Evolutionary conservation across 2,113 vertebrate genomes (phyloP).

Genomic region (Cyanistes caeruleus): DNA sequence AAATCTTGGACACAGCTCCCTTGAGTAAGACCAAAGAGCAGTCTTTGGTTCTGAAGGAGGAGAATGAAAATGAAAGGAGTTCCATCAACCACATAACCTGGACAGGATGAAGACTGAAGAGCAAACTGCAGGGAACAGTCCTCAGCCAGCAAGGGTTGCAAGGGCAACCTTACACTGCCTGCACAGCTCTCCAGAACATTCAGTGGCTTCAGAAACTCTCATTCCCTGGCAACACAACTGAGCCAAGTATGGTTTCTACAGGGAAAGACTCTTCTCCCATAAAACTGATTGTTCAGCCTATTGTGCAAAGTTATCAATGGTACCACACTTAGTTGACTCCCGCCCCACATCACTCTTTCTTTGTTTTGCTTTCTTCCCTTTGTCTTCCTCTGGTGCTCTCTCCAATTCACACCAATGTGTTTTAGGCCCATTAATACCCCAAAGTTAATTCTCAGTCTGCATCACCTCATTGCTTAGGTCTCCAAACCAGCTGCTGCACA

Average conservation of each 20-base stretch:
- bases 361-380: background rate
- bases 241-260: background rate
- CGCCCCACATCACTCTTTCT: background rate
- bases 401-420: background rate
- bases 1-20: background rate
- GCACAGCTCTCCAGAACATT: accelerated
- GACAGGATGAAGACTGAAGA: background rate
- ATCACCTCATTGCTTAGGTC: background rate
- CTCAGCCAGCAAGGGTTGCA: background rate
- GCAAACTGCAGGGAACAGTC: background rate
- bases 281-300: background rate
- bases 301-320: background rate
- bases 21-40: background rate
- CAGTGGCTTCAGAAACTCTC: background rate
- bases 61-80: background rate
- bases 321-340: background rate
- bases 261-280: background rate
- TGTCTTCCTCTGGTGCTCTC: background rate
- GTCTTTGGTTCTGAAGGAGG: too few species aligned
- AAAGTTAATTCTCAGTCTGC: background rate
- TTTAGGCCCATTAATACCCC: background rate
- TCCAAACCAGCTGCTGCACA: background rate
- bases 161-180: background rate
- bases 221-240: background rate
- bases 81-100: background rate